Conservation (phyloP, 1,140 invertebrate genomes). For the Archivesica marissinica region DNA sequence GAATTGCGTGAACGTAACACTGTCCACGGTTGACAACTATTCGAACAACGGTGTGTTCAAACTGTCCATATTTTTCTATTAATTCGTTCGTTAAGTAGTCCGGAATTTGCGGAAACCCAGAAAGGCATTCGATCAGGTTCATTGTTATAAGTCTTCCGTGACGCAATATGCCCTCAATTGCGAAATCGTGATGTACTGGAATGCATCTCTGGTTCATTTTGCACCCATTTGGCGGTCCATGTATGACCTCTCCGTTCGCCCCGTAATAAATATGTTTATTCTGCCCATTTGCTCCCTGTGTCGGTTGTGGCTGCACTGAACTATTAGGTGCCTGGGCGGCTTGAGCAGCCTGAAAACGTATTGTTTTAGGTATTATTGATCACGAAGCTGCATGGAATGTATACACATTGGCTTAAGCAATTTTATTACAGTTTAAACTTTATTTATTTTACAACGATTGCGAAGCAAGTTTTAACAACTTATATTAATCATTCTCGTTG, state of each 20-base stretch:
- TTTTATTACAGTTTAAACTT: too few species aligned
- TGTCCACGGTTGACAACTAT: slow-evolving; percentile 32
- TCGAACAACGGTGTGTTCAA: slow-evolving; percentile 21
- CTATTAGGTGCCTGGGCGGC: background rate
- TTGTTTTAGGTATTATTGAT: too few species aligned
- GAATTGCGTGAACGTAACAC: slow-evolving; percentile 39
- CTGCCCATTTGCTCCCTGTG: background rate
- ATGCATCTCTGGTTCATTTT: background rate
- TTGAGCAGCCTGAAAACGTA: background rate
- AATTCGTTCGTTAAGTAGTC: slow-evolving; percentile 54
- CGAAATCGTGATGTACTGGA: slow-evolving; percentile 31
- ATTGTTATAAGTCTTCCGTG: slow-evolving; percentile 36
- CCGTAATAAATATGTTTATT: slow-evolving; percentile 57
- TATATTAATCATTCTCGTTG: too few species aligned
- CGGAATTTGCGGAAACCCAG: slow-evolving; percentile 41
- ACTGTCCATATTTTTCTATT: slow-evolving; percentile 40
- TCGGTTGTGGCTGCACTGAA: background rate
- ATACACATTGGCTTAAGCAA: too few species aligned
- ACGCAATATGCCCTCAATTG: slow-evolving; percentile 37
- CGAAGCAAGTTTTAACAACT: too few species aligned
- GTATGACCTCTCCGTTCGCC: slow-evolving; percentile 51
- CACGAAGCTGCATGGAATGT: too few species aligned
- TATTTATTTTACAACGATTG: too few species aligned
- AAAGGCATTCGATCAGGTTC: background rate
- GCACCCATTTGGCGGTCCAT: slow-evolving; percentile 1